Conservation (phyloP, 2,888 invertebrate genomes). For the Halictus ligatus region DNA sequence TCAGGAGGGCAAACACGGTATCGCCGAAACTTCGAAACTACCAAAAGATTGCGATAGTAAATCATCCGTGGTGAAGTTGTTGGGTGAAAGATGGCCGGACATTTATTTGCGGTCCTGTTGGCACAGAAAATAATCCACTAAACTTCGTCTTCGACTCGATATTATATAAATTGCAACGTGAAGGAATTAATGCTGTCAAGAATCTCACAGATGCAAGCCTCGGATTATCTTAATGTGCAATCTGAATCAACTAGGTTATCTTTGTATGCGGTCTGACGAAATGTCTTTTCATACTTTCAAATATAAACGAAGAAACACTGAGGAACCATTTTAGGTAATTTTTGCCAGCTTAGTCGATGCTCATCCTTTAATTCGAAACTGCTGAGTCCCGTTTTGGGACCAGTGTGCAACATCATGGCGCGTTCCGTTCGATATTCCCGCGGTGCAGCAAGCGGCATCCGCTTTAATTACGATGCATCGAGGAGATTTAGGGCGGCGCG, state of each 20-base stretch:
- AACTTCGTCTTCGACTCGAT: no score
- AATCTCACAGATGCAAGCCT: no score
- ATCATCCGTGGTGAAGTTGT: constrained; percentile 28
- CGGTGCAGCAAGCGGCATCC: constrained; percentile 32
- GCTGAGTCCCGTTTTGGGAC: not conserved
- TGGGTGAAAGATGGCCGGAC: constrained; percentile 13
- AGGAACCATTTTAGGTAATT: not conserved
- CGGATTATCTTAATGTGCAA: no score
- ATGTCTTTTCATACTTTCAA: no score
- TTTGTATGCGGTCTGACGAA: no score
- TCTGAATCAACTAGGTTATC: no score
- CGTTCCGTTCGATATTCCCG: not conserved
- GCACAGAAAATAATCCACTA: not conserved
- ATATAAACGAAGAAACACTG: no score
- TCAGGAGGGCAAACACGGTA: not conserved
- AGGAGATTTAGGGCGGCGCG: constrained; percentile 23
- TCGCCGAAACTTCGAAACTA: constrained; percentile 28
- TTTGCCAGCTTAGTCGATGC: not conserved
- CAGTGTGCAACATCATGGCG: not conserved
- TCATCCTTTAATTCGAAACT: not conserved
- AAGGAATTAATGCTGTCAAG: no score
- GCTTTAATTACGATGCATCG: constrained; percentile 56
- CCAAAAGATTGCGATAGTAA: constrained; percentile 23
- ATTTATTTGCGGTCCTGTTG: not conserved
- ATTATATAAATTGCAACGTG: no score